Evolutionary conservation across 2,113 vertebrate genomes (phyloP).

Genomic region (Protomyctophum bolini): DNA sequence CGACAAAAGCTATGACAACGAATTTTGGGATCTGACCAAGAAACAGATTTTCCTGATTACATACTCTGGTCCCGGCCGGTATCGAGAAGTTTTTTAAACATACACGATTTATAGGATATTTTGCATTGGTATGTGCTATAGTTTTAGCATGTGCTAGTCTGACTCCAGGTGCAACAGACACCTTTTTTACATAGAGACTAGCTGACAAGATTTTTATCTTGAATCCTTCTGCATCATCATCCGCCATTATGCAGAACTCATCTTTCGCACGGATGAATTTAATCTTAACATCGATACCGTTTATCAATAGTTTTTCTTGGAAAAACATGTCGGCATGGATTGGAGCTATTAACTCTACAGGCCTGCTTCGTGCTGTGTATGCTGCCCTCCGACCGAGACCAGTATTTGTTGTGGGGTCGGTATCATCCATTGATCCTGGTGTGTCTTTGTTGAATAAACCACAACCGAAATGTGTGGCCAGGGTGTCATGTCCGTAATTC

Average conservation of each 20-base stretch:
- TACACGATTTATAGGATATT: not conserved
- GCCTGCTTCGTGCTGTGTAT: not conserved
- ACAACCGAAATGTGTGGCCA: too few relatives aligned
- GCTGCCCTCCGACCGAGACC: not conserved
- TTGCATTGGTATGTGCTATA: not conserved
- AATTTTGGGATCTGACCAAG: not conserved
- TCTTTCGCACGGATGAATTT: constrained; percentile 6
- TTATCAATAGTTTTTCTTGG: constrained; percentile 13
- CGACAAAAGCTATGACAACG: not conserved
- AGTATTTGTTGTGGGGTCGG: not conserved
- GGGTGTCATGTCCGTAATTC: too few relatives aligned
- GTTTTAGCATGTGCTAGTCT: not conserved
- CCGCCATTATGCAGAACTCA: constrained; percentile 12
- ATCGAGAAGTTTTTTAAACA: constrained; percentile 6
- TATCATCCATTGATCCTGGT: too few relatives aligned
- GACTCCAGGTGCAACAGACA: too few relatives aligned
- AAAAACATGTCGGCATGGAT: constrained; percentile 9
- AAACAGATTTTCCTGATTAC: constrained; percentile 5
- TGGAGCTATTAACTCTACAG: not conserved
- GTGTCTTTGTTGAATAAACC: too few relatives aligned
- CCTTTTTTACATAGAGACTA: not conserved
- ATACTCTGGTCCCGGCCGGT: not conserved
- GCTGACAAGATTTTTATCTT: not conserved
- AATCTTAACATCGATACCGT: constrained; percentile 16
- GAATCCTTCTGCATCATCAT: not conserved